Conservation (phyloP, 2,888 invertebrate species). For the Drosophila neotestacea region DNA sequence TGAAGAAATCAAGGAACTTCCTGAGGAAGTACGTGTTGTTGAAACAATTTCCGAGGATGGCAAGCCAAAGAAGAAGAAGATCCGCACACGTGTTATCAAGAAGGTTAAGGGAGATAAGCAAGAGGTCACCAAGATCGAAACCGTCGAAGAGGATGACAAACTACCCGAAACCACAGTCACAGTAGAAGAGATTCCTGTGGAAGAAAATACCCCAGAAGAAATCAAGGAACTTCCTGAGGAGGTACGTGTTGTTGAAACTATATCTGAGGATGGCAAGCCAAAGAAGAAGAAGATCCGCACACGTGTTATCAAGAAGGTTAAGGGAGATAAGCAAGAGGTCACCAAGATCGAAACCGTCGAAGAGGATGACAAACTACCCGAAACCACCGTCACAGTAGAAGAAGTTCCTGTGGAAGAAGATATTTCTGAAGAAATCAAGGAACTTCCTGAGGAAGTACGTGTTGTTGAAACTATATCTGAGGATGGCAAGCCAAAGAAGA, state of each 20-base stretch:
- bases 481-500: slow-evolving; percentile 42
- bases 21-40: slow-evolving; percentile 29
- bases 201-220: slow-evolving; percentile 18
- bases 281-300: slow-evolving; percentile 55
- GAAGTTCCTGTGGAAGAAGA: slow-evolving; percentile 39
- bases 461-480: slow-evolving; percentile 42
- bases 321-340: slow-evolving; percentile 55
- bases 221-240: slow-evolving; percentile 39
- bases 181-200: slow-evolving; percentile 24
- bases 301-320: slow-evolving; percentile 55
- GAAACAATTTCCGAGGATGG: slow-evolving; percentile 23
- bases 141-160: slow-evolving; percentile 44
- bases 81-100: slow-evolving; percentile 30
- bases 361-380: slow-evolving; percentile 53
- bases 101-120: slow-evolving; percentile 34
- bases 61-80: slow-evolving; percentile 28
- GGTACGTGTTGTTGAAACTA: slow-evolving; percentile 41
- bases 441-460: slow-evolving; percentile 43
- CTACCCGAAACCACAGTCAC: slow-evolving; percentile 34
- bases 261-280: slow-evolving; percentile 51
- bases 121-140: slow-evolving; percentile 31
- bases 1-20: slow-evolving; percentile 26
- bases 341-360: slow-evolving; percentile 58
- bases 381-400: slow-evolving; percentile 47
- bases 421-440: slow-evolving; percentile 30